Conservation (phyloP, 2,797 vertebrate genomes). For the Melanotaenia boesemani region DNA sequence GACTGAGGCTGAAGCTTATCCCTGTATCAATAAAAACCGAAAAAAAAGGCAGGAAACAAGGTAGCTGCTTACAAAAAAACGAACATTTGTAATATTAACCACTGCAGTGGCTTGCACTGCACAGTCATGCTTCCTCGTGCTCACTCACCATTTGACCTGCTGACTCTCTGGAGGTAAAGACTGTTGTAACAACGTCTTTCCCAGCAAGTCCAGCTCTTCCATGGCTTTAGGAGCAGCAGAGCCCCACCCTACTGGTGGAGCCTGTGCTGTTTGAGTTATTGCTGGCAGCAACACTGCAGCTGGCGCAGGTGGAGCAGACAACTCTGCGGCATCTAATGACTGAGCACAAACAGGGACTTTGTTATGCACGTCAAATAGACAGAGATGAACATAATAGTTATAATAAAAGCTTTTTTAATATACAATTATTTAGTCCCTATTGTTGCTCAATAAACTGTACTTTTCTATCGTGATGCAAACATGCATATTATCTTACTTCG, state of each 20-base stretch:
- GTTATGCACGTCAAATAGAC: neutral
- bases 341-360: conserved; percentile 56
- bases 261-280: conserved; percentile 47
- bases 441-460: neutral
- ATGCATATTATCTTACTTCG: conserved; percentile 1
- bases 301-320: conserved; percentile 50
- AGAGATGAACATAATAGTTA: neutral
- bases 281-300: conserved; percentile 71
- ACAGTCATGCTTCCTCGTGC: neutral
- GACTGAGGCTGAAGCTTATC: conserved; percentile 90
- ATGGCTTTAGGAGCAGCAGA: conserved; percentile 83
- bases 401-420: neutral
- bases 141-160: conserved; percentile 92
- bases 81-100: neutral
- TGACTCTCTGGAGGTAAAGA: conserved; percentile 92
- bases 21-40: conserved; percentile 74
- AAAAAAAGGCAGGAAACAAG: neutral
- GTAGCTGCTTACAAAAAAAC: neutral
- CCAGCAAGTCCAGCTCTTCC: conserved; percentile 92
- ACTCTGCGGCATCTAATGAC: conserved; percentile 85
- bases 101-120: neutral
- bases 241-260: conserved; percentile 46
- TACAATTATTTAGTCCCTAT: neutral
- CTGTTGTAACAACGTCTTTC: conserved; percentile 93
- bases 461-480: neutral